Evolutionary conservation across 1,140 invertebrate genomes (phyloP).

Genomic region (Brachystomella parvula): DNA sequence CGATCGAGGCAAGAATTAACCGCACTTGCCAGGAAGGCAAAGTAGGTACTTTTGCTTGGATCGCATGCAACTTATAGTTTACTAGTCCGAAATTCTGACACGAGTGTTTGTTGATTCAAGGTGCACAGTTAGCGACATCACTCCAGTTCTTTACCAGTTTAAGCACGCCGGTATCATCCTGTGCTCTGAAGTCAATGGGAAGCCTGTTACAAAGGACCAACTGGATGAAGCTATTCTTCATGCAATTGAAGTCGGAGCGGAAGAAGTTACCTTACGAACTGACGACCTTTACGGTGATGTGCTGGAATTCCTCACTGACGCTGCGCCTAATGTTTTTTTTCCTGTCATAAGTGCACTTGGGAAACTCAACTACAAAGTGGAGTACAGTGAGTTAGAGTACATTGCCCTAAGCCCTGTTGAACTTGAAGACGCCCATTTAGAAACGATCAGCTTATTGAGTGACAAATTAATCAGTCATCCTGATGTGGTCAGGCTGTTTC

Average conservation of each 20-base stretch:
- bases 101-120: not conserved
- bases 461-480: slow-evolving; percentile 44
- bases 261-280: slow-evolving; percentile 22
- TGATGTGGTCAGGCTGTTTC: slow-evolving; percentile 47
- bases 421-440: slow-evolving; percentile 45
- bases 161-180: slow-evolving; percentile 25
- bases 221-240: slow-evolving; percentile 22
- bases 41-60: slow-evolving; percentile 19
- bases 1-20: slow-evolving; percentile 21
- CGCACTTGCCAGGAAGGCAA: slow-evolving; percentile 22
- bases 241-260: slow-evolving; percentile 31
- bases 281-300: slow-evolving; percentile 22
- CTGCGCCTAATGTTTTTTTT: slow-evolving; percentile 18
- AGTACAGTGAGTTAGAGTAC: slow-evolving; percentile 45
- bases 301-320: slow-evolving; percentile 25
- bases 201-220: not conserved
- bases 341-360: slow-evolving; percentile 43
- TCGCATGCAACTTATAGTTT: not conserved
- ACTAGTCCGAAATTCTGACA: not conserved
- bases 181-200: slow-evolving; percentile 16
- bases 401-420: slow-evolving; percentile 42
- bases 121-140: not conserved
- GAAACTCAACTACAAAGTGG: slow-evolving; percentile 46
- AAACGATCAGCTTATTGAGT: slow-evolving; percentile 42
- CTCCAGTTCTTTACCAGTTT: slow-evolving; percentile 15